Evolutionary conservation across 2,797 vertebrate species (phyloP).

Genomic region (Trichosurus vulpecula): DNA sequence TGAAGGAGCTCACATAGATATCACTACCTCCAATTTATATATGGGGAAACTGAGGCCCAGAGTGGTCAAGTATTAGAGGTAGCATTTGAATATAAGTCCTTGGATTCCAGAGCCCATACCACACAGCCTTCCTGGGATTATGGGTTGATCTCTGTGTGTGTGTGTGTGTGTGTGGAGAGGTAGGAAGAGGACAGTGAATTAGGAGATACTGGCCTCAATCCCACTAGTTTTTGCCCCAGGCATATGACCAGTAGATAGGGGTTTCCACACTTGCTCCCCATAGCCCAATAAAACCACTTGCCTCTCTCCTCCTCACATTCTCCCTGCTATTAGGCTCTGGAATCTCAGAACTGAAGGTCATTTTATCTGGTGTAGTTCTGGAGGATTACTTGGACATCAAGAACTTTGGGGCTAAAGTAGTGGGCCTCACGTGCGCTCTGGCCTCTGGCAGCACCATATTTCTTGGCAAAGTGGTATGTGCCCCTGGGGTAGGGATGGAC

Average conservation of each 20-base stretch:
- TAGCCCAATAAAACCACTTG: neutral
- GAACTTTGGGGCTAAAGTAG: constrained; percentile 92
- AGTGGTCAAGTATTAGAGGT: neutral
- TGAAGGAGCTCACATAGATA: neutral
- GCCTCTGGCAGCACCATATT: constrained; percentile 91
- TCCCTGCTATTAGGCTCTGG: constrained; percentile 88
- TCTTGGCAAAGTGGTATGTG: constrained; percentile 95
- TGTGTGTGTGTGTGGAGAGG: too few species aligned
- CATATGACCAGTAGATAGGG: neutral
- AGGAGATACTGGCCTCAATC: neutral
- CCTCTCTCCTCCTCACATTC: fast-evolving
- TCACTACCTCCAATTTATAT: neutral
- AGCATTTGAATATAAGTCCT: neutral
- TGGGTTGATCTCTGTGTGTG: neutral
- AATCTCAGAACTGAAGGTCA: constrained; percentile 93
- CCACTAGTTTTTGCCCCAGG: neutral
- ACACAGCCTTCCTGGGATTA: neutral
- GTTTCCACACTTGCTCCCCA: neutral
- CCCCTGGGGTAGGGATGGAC: neutral
- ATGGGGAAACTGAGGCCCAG: neutral
- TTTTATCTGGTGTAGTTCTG: constrained; percentile 91
- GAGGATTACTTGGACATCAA: constrained; percentile 93
- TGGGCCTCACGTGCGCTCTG: constrained; percentile 93
- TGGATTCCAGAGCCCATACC: neutral
- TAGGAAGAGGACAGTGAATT: neutral